Percentiles rank a stretch among this genome's conserved stretches.
Evolutionary conservation across 2,888 invertebrate genomes (phyloP).

Genomic region (Diarsia brunnea): DNA sequence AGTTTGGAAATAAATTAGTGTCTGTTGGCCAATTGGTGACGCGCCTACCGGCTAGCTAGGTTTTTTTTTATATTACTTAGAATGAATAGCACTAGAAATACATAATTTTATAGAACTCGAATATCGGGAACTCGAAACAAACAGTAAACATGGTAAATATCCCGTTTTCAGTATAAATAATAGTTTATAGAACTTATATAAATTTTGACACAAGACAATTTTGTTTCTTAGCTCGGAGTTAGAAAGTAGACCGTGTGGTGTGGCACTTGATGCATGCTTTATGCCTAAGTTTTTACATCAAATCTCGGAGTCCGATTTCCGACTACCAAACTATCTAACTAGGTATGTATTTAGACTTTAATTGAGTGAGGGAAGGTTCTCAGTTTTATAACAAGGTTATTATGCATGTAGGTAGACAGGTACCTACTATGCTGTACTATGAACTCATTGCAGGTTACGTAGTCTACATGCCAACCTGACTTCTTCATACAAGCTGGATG

Average conservation of each 20-base stretch:
- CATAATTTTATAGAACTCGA: not conserved
- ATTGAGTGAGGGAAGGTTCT: not conserved
- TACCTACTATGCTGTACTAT: not conserved
- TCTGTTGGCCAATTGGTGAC: too few species aligned
- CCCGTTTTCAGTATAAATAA: too few species aligned
- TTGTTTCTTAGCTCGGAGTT: not conserved
- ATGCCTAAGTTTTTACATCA: not conserved
- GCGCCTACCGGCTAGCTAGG: too few species aligned
- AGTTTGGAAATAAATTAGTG: too few species aligned
- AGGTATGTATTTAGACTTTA: not conserved
- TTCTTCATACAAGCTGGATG: not conserved
- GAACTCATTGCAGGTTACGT: not conserved
- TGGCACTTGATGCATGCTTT: too few species aligned
- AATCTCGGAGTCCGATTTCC: not conserved
- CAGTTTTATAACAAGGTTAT: not conserved
- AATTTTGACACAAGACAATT: not conserved
- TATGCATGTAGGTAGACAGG: not conserved
- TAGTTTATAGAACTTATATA: not conserved
- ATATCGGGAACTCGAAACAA: too few species aligned
- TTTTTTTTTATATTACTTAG: not conserved
- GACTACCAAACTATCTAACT: not conserved
- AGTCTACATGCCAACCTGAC: not conserved
- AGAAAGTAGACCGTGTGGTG: not conserved
- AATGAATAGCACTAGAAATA: not conserved
- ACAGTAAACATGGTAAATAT: too few species aligned